These are phyloP conservation scores for Corythoichthys intestinalis DNA, from an alignment of 2,113 vertebrate genomes.

Conservation along the genomic window DNA sequence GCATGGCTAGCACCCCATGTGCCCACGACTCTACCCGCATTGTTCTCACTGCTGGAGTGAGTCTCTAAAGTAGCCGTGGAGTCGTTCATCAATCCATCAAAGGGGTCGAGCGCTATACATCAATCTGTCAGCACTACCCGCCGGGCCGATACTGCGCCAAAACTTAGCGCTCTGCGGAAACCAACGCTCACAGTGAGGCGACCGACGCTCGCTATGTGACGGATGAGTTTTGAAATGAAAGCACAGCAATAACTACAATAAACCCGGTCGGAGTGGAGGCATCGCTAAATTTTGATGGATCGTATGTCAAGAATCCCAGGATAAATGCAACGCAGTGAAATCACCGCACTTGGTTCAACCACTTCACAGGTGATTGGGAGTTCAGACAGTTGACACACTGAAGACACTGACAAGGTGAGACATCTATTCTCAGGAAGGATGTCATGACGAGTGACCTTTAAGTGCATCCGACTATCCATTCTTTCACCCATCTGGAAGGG, in stretches of 20 bases:
- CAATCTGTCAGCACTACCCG: constrained; percentile 62
- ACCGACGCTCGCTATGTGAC: constrained; percentile 1
- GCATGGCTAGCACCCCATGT: constrained; percentile 8
- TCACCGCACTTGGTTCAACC: not conserved
- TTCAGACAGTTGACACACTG: constrained; percentile 16
- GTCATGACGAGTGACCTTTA: constrained; percentile 31
- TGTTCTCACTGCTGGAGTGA: constrained; percentile 21
- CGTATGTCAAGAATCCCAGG: not conserved
- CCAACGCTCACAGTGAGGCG: not conserved
- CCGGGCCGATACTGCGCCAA: constrained; percentile 36
- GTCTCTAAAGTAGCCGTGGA: constrained; percentile 43
- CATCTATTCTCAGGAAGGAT: constrained; percentile 23
- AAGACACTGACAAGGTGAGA: constrained; percentile 38
- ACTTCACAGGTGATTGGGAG: not conserved
- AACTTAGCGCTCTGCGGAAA: constrained; percentile 25
- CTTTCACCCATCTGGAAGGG: not conserved
- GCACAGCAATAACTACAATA: constrained; percentile 20
- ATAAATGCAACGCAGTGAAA: not conserved
- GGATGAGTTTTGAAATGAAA: constrained; percentile 22
- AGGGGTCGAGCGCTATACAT: constrained; percentile 48
- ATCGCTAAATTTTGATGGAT: not conserved
- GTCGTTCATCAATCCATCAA: constrained; percentile 59
- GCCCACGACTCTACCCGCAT: not conserved
- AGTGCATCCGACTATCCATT: not conserved
- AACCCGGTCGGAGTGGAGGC: not conserved